These are phyloP conservation scores for Betta splendens DNA, from an alignment of 2,797 vertebrate species.

Conservation along the genomic window DNA sequence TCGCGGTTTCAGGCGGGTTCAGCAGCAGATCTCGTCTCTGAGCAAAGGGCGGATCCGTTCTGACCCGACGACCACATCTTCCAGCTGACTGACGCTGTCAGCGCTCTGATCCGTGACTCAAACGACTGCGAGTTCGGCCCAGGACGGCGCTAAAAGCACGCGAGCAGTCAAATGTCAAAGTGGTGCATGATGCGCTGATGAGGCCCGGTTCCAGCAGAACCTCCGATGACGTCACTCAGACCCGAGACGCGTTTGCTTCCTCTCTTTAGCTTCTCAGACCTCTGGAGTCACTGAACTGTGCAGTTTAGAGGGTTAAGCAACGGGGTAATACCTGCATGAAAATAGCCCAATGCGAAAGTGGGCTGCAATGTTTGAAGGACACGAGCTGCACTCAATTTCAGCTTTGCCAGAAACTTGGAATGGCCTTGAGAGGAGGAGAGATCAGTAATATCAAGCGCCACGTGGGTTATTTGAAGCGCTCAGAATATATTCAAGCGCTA, in stretches of 20 bases:
- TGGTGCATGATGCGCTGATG: no score
- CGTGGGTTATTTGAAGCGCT: constrained; percentile 59
- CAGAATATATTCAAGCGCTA: constrained; percentile 66
- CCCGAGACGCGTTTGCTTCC: constrained; percentile 9
- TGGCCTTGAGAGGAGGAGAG: constrained; percentile 41
- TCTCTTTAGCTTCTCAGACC: constrained; percentile 32
- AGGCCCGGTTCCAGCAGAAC: no score
- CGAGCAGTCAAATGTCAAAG: no score
- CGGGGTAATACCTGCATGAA: constrained; percentile 42
- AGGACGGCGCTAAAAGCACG: no score
- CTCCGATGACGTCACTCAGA: no score
- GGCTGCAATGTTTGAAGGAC: constrained; percentile 45
- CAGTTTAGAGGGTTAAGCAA: constrained; percentile 59
- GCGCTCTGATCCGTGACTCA: no score
- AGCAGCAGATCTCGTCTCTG: no score
- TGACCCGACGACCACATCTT: no score
- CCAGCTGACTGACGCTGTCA: no score
- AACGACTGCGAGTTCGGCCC: no score
- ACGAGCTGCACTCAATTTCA: constrained; percentile 47
- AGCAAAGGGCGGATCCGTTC: no score
- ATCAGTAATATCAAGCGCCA: constrained; percentile 41
- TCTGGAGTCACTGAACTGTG: constrained; percentile 38
- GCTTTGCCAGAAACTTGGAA: constrained; percentile 34
- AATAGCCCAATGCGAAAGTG: constrained; percentile 44
- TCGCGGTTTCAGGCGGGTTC: no score